These are phyloP conservation scores for Stylophora pistillata DNA, from an alignment of 64 coral and sea anemone species.

Conservation along the genomic window DNA sequence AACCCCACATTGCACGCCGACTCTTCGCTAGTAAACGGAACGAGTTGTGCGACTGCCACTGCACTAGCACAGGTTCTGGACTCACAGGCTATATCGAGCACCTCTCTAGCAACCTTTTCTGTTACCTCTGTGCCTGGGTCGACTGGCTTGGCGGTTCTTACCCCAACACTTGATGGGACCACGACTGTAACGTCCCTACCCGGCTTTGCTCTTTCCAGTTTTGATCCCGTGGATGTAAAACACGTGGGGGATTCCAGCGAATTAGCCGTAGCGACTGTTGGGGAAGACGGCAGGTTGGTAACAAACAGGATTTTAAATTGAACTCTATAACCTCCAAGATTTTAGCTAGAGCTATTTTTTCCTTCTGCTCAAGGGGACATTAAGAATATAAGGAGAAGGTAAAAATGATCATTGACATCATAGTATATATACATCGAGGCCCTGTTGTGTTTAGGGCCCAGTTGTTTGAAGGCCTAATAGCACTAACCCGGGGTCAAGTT, in stretches of 20 bases:
- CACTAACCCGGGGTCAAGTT: too few relatives aligned
- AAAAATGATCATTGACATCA: too few relatives aligned
- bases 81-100: conserved; percentile 61
- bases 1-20: conserved; percentile 55
- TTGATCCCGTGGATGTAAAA: conserved; percentile 82
- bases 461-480: too few relatives aligned
- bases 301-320: background rate
- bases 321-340: background rate
- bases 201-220: conserved; percentile 83
- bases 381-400: too few relatives aligned
- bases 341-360: too few relatives aligned
- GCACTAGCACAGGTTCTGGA: conserved; percentile 82
- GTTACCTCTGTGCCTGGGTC: conserved; percentile 63
- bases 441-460: too few relatives aligned
- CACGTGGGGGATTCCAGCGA: conserved; percentile 44
- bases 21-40: conserved; percentile 53
- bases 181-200: conserved; percentile 76
- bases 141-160: conserved; percentile 72
- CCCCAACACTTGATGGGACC: conserved; percentile 78
- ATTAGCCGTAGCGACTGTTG: conserved; percentile 74
- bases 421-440: too few relatives aligned
- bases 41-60: conserved; percentile 52
- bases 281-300: conserved; percentile 82
- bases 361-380: too few relatives aligned
- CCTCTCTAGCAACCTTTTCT: conserved; percentile 32